Conservation (phyloP, 2,113 vertebrate species). For the Festucalex cinctus region DNA sequence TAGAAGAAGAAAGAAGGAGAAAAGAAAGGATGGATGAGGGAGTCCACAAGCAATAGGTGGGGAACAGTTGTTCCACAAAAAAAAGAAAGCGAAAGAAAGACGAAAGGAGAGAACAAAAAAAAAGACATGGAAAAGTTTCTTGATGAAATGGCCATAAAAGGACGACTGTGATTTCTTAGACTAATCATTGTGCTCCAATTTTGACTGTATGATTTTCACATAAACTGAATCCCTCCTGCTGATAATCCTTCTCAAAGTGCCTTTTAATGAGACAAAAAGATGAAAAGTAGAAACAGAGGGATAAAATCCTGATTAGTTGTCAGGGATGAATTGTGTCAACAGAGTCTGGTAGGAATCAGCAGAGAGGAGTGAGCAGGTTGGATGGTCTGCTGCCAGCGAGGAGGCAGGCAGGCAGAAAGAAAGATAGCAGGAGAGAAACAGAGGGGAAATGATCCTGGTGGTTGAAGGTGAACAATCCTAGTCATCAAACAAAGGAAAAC, state of each 20-base stretch:
- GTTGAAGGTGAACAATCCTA: too few species aligned
- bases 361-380: neutral
- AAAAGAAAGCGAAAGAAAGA: neutral
- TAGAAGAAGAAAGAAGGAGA: constrained; percentile 6
- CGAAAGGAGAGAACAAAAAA: neutral
- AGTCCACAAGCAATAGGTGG: constrained; percentile 8
- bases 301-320: neutral
- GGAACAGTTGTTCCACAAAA: constrained; percentile 5
- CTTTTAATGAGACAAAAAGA: constrained; percentile 1
- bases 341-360: neutral
- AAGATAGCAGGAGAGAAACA: too few species aligned
- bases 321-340: neutral
- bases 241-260: neutral
- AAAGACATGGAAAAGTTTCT: constrained; percentile 7
- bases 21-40: constrained; percentile 6
- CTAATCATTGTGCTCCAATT: constrained; percentile 38
- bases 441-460: too few species aligned
- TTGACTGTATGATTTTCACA: constrained; percentile 34
- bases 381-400: neutral
- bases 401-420: too few species aligned
- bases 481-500: too few species aligned
- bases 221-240: neutral
- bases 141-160: constrained; percentile 28
- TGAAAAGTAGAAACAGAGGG: neutral
- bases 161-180: constrained; percentile 7